These are phyloP conservation scores for Sericinus montela DNA, from an alignment of 2,888 invertebrate genomes.

Conservation along the genomic window DNA sequence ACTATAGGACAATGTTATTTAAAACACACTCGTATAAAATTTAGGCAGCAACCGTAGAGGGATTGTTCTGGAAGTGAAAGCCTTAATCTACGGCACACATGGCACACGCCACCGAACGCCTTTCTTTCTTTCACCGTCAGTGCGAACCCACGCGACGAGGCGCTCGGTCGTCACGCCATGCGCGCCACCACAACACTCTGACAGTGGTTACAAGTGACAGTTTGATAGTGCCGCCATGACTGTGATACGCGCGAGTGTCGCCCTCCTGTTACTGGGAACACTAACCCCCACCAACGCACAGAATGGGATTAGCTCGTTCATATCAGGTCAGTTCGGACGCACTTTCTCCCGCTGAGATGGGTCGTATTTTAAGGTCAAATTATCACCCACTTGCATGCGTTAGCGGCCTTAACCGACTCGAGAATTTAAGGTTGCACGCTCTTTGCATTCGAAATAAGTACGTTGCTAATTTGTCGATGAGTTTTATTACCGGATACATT, in stretches of 20 bases:
- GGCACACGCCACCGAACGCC: constrained; percentile 39
- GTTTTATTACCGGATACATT: not conserved
- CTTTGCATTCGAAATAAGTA: constrained; percentile 5
- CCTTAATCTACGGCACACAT: constrained; percentile 19
- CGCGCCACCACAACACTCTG: constrained; percentile 33
- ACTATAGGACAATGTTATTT: too few species aligned
- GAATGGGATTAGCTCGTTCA: constrained; percentile 90
- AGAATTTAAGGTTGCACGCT: constrained; percentile 12
- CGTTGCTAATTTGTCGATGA: constrained; percentile 7
- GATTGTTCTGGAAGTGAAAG: not conserved
- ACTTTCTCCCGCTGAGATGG: constrained; percentile 21
- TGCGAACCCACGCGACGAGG: constrained; percentile 41
- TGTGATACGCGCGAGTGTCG: constrained; percentile 37
- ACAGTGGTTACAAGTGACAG: constrained; percentile 29
- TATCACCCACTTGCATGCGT: constrained; percentile 9
- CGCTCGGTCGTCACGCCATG: constrained; percentile 57
- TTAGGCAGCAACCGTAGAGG: not conserved
- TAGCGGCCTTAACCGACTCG: constrained; percentile 10
- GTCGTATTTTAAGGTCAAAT: constrained; percentile 21
- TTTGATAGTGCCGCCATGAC: constrained; percentile 46
- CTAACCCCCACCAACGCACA: constrained; percentile 53
- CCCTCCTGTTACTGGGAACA: constrained; percentile 38
- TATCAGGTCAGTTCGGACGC: constrained; percentile 82
- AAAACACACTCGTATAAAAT: not conserved
- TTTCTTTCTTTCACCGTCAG: constrained; percentile 58